These are phyloP conservation scores for Thumatha senex DNA, from an alignment of 2,888 invertebrate genomes.

Conservation along the genomic window DNA sequence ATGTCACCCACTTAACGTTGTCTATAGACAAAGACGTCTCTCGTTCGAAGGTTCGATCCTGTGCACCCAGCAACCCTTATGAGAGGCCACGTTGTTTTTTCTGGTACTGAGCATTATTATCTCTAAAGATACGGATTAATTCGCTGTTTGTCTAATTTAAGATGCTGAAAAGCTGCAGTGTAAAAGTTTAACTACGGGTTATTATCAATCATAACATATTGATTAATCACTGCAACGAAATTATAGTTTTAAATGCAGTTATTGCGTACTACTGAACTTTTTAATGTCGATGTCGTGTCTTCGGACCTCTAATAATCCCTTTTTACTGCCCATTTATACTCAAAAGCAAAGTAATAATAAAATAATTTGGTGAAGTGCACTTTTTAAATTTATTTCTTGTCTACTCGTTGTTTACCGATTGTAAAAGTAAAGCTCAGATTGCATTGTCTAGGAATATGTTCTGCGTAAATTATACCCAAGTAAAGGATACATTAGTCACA, in stretches of 20 bases:
- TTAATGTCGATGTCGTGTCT: conserved; percentile 18
- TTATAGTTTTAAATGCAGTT: conserved; percentile 1
- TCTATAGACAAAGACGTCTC: no score
- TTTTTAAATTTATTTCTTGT: conserved; percentile 1
- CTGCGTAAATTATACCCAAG: neutral
- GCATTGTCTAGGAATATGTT: neutral
- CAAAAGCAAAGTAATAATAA: conserved; percentile 4
- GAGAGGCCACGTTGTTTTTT: no score
- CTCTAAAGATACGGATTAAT: no score
- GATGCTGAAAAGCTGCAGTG: neutral
- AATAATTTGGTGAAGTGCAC: conserved; percentile 5
- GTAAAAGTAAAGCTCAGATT: neutral
- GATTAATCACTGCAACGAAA: neutral
- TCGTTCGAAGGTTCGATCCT: no score
- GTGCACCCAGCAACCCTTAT: no score
- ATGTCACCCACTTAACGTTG: no score
- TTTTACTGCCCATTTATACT: conserved; percentile 20
- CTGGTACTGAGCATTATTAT: no score
- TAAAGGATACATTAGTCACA: neutral
- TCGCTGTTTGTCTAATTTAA: neutral
- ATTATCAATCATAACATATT: neutral
- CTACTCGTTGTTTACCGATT: no score
- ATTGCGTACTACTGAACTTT: conserved; percentile 9
- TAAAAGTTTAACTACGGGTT: neutral
- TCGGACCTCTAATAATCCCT: conserved; percentile 7